Evolutionary conservation across 2,888 invertebrate genomes (phyloP).

Genomic region (Parelbella ahira): DNA sequence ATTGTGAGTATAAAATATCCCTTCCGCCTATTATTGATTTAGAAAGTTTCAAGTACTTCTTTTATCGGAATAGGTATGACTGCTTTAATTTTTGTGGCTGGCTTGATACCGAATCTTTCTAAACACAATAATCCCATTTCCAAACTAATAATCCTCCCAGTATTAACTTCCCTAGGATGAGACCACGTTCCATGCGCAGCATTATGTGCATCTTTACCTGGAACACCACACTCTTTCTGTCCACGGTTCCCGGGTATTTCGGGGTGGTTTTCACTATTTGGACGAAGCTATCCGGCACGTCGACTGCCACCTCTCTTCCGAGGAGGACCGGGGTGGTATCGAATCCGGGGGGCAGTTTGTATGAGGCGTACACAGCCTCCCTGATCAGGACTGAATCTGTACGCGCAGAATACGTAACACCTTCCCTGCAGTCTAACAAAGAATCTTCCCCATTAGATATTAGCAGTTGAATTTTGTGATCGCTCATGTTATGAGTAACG

Average conservation of each 20-base stretch:
- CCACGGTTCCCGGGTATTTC: slow-evolving; percentile 82
- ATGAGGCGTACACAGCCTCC: slow-evolving; percentile 71
- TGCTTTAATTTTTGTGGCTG: too few species aligned
- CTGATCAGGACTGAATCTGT: slow-evolving; percentile 75
- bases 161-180: slow-evolving; percentile 35
- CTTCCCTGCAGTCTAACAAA: slow-evolving; percentile 68
- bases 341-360: slow-evolving; percentile 69
- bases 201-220: slow-evolving; percentile 65
- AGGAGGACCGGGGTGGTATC: slow-evolving; percentile 73
- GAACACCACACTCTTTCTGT: slow-evolving; percentile 72
- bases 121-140: slow-evolving; percentile 6
- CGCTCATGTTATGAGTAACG: slow-evolving; percentile 54
- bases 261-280: slow-evolving; percentile 89
- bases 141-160: slow-evolving; percentile 13
- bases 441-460: slow-evolving; percentile 73
- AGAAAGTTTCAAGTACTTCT: too few species aligned
- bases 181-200: slow-evolving; percentile 40
- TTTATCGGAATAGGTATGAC: too few species aligned
- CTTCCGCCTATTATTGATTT: too few species aligned
- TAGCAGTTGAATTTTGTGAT: slow-evolving; percentile 69
- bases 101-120: slow-evolving; percentile 10
- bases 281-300: slow-evolving; percentile 93
- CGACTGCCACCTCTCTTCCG: slow-evolving; percentile 87
- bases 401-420: slow-evolving; percentile 68
- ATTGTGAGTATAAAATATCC: too few species aligned